Conservation (phyloP, 2,113 vertebrate species). For the Myrmecophaga tridactyla region DNA sequence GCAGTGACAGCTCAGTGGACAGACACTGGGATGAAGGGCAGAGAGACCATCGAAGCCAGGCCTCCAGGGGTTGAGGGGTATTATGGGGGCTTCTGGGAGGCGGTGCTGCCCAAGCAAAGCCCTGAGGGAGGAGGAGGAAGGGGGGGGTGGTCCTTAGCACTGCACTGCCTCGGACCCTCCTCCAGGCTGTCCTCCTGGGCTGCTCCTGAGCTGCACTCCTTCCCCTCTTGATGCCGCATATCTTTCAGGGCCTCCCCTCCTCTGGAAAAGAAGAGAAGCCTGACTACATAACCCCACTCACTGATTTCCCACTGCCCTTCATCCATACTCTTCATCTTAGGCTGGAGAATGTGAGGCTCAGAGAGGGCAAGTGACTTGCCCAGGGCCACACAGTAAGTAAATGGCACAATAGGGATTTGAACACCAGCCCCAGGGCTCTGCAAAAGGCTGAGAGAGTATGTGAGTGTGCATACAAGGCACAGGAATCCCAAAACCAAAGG, state of each 20-base stretch:
- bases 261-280: background rate
- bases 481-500: background rate
- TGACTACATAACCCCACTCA: rapidly evolving
- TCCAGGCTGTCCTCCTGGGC: background rate
- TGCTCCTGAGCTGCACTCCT: no score
- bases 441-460: background rate
- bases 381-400: background rate
- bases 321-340: background rate
- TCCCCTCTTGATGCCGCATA: rapidly evolving
- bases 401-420: background rate
- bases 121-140: rapidly evolving
- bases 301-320: background rate
- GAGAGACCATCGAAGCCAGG: background rate
- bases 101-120: background rate
- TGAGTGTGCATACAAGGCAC: rapidly evolving
- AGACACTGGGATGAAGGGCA: rapidly evolving
- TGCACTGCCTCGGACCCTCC: no score
- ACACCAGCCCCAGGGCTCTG: background rate
- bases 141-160: rapidly evolving
- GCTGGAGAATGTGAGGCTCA: background rate
- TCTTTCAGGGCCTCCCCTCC: background rate
- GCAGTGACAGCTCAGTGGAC: rapidly evolving
- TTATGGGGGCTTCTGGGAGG: background rate
- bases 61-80: background rate
- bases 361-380: background rate